phyloP scores from a whole-genome alignment of 2,113 vertebrate species.

The Neolamprologus kungweensis region DNA sequence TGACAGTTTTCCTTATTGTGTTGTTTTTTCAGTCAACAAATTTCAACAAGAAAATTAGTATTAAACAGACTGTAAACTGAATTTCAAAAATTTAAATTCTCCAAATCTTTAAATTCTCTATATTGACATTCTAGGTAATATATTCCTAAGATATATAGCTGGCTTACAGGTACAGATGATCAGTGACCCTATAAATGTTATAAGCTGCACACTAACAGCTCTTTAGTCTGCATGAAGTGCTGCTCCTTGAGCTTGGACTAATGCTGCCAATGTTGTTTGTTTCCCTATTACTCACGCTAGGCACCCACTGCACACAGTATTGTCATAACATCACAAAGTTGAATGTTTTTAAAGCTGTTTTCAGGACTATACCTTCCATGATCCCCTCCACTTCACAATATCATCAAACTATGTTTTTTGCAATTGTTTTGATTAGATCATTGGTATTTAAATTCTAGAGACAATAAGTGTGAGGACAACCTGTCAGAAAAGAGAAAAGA shows the following conservation, averaged over 20 bases:
- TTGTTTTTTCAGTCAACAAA: neutral
- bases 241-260: neutral
- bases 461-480: neutral
- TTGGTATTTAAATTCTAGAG: neutral
- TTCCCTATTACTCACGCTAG: neutral
- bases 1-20: neutral
- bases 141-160: neutral
- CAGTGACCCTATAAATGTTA: neutral
- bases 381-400: neutral
- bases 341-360: neutral
- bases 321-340: neutral
- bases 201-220: neutral
- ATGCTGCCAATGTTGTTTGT: neutral
- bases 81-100: neutral
- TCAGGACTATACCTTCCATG: neutral
- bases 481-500: neutral
- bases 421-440: neutral
- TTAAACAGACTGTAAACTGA: neutral
- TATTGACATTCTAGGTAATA: neutral
- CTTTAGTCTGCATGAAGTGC: neutral
- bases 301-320: neutral
- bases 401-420: neutral
- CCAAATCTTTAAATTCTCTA: neutral
- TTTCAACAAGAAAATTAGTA: neutral
- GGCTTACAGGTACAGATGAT: neutral